Base-by-base conservation (phyloP, 2,888 invertebrate genomes). In the Nycteola revayana region DNA sequence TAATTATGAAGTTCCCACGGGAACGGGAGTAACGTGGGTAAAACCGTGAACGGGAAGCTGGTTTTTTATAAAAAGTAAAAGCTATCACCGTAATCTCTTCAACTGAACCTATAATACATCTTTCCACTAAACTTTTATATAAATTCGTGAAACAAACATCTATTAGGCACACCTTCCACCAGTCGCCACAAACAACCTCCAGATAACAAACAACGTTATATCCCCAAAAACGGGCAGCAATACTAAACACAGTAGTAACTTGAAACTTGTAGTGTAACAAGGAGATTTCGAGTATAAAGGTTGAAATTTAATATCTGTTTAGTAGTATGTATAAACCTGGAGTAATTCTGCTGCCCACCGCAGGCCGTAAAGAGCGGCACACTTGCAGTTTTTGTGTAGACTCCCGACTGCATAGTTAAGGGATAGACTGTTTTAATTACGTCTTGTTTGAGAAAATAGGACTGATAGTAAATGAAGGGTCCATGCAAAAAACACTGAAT, bases 331-430 rank as follows among this genome's bases (percentile, higher is more conserved):
- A 40, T 70, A 61, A 67, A 77, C 78, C 82, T 76, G 71, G 75
- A 78, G 75, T 80, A 86, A 86, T 82, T 77, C 85, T 70, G 59
- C 42, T 25, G 47, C 40, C 47, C 49, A 45, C 57, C 44, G 56
- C 61, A 62, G 60, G 56, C 65, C 82, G 81, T 85, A 82, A 81
- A 83, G 77, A 80, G 72, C 43, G 62, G 65, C 74, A 73, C 76
- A 73, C 80, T 75, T 75, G 80, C 77, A 84, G 83, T 87, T 87
- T 87, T 87, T 87, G 83, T 74, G 67, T 63, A 53, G 69, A 66
- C 60, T 65, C 73, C 80, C 76, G 83, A 85, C 84, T 72, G 85
- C 85, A 82, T 73, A 67, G 73, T 87, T 86, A 85, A 82, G 81
- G 80, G 54, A 66, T 24, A 54, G 65, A 1, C 20, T 1, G 3